phyloP scores from a whole-genome alignment of 2,888 invertebrate species.

The Panzeria rudis region DNA sequence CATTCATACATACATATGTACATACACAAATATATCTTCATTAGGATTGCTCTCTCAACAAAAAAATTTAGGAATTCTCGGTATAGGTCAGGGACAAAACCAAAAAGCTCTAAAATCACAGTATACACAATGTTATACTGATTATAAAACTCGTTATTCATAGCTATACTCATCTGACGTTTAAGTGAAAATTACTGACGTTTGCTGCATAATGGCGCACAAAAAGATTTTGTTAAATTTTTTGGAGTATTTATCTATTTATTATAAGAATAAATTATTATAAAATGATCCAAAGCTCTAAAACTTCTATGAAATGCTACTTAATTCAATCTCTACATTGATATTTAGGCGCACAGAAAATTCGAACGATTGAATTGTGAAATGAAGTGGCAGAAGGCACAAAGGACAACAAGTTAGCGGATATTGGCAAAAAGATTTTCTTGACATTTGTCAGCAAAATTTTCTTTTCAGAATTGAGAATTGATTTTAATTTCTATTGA shows the following conservation, averaged over 20 bases:
- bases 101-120: too few relatives aligned
- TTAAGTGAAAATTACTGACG: too few relatives aligned
- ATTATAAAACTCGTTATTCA: too few relatives aligned
- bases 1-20: too few relatives aligned
- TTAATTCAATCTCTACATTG: conserved; percentile 3
- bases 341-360: conserved; percentile 9
- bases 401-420: conserved; percentile 16
- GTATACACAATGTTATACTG: too few relatives aligned
- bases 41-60: too few relatives aligned
- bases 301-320: neutral
- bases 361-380: conserved; percentile 40
- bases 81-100: too few relatives aligned
- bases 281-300: neutral
- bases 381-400: conserved; percentile 15
- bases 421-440: conserved; percentile 58
- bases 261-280: neutral
- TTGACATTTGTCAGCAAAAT: conserved; percentile 69
- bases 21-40: too few relatives aligned
- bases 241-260: neutral
- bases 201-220: neutral
- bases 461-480: conserved; percentile 47
- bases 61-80: too few relatives aligned
- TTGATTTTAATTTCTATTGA: conserved; percentile 62
- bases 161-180: too few relatives aligned
- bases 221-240: neutral